These are phyloP conservation scores for Hippopotamus amphibius DNA, from an alignment of 2,113 vertebrate genomes.

Conservation along the genomic window DNA sequence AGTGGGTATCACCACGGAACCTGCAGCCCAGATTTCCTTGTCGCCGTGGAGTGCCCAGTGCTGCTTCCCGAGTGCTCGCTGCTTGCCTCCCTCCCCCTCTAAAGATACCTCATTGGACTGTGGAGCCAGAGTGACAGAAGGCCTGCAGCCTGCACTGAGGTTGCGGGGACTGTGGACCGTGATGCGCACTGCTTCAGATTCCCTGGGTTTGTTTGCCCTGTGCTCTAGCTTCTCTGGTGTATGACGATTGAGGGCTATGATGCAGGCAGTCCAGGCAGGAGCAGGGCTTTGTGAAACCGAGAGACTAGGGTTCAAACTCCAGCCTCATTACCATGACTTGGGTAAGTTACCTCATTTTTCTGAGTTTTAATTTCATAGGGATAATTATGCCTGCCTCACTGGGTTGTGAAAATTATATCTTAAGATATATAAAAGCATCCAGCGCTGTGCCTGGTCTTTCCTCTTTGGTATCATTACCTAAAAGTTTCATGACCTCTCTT, in stretches of 20 bases:
- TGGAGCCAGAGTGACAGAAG: not conserved
- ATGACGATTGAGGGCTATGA: not conserved
- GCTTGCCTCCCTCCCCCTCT: not conserved
- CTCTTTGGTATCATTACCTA: not conserved
- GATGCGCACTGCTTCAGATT: not conserved
- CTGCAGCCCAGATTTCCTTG: not conserved
- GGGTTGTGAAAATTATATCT: not conserved
- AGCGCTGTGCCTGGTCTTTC: not conserved
- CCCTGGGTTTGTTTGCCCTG: not conserved
- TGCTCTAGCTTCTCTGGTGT: not conserved
- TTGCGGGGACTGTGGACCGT: not conserved
- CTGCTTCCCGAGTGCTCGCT: too few relatives aligned
- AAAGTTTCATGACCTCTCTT: not conserved
- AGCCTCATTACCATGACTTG: not conserved
- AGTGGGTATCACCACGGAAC: not conserved
- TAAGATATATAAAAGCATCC: not conserved
- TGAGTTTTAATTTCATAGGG: not conserved
- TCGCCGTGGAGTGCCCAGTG: fast-evolving
- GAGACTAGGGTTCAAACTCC: not conserved
- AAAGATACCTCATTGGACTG: not conserved
- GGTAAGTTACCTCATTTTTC: not conserved
- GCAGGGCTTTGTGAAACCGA: not conserved
- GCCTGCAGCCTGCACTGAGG: not conserved
- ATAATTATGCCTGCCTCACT: not conserved
- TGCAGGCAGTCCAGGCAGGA: not conserved